Percentiles rank a stretch among this genome's conserved stretches.
Conservation (phyloP, 2,797 vertebrate species). For the Chelon auratus region DNA sequence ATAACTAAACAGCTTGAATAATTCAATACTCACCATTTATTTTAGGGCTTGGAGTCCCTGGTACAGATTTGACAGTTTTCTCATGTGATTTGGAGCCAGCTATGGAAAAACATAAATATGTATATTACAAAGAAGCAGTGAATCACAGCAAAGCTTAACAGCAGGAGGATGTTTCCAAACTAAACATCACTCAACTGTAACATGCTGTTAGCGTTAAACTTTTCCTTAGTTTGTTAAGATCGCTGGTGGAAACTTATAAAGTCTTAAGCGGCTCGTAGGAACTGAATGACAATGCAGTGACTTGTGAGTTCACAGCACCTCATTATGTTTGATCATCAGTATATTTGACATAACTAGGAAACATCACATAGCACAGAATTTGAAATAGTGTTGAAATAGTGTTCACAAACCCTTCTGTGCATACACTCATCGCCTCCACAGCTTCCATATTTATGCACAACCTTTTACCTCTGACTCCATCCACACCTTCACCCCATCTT, state of each 20-base stretch:
- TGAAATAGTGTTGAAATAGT: background rate
- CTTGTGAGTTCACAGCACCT: constrained; percentile 10
- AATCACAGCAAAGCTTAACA: constrained; percentile 46
- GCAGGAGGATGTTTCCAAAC: constrained; percentile 34
- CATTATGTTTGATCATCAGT: constrained; percentile 16
- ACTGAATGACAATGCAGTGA: constrained; percentile 7
- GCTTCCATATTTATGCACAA: background rate
- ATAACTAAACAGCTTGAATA: constrained; percentile 22
- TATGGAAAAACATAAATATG: constrained; percentile 80
- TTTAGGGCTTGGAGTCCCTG: constrained; percentile 94
- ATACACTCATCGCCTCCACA: too few relatives aligned
- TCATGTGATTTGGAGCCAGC: constrained; percentile 94
- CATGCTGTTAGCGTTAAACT: constrained; percentile 26
- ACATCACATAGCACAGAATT: background rate
- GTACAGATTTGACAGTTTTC: constrained; percentile 89
- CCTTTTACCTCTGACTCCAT: constrained; percentile 22
- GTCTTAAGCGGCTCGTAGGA: constrained; percentile 14
- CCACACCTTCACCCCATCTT: background rate
- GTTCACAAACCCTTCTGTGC: background rate
- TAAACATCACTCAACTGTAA: constrained; percentile 44
- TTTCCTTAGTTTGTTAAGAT: constrained; percentile 23
- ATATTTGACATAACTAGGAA: constrained; percentile 7
- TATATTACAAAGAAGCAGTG: constrained; percentile 53
- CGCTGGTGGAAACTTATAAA: constrained; percentile 5
- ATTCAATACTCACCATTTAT: constrained; percentile 88